A percentile compares a stretch with the other conserved stretches of the same genome.
phyloP scores from a whole-genome alignment of 2,888 invertebrate genomes.

The Macaria notata region DNA sequence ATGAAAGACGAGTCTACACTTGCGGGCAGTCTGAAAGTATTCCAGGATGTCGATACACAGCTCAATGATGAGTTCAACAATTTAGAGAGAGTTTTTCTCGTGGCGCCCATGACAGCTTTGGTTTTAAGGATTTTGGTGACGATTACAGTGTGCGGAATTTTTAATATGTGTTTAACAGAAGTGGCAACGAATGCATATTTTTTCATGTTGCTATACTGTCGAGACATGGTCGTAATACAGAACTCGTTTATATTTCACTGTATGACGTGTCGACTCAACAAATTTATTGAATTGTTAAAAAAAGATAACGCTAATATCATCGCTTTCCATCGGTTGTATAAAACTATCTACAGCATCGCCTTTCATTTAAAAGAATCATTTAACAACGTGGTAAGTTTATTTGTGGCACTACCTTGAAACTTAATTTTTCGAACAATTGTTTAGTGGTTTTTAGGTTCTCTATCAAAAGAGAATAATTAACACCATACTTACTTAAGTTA shows the following conservation, averaged over 20 bases:
- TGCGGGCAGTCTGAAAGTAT: not conserved
- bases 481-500: no score
- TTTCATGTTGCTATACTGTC: not conserved
- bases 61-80: not conserved
- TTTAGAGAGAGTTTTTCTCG: not conserved
- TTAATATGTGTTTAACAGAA: not conserved
- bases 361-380: not conserved
- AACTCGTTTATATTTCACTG: conserved; percentile 1
- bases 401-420: no score
- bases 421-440: not conserved
- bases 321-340: not conserved
- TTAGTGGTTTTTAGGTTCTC: no score
- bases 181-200: not conserved
- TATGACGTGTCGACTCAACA: not conserved
- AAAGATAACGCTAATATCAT: not conserved
- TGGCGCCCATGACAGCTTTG: not conserved
- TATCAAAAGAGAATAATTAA: no score
- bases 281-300: not conserved
- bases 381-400: not conserved
- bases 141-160: not conserved
- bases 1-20: not conserved
- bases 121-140: not conserved
- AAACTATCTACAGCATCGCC: not conserved
- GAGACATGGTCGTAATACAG: not conserved
- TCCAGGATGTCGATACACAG: not conserved